phyloP scores from a whole-genome alignment of 2,888 invertebrate species.

The Pandemis cinnamomeana region DNA sequence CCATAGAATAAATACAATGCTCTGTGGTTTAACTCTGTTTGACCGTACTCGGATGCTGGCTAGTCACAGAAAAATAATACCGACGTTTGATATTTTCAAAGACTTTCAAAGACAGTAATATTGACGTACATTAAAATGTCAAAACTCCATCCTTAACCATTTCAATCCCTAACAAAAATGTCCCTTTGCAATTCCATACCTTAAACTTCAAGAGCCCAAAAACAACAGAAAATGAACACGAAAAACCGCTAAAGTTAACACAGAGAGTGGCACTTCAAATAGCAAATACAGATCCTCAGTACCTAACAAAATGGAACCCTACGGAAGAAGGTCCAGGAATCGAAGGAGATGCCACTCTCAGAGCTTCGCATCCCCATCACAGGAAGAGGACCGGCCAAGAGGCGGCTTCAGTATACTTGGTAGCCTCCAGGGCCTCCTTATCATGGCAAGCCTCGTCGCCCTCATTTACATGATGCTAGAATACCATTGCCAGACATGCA shows the following conservation, averaged over 20 bases:
- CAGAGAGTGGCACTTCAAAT: slow-evolving; percentile 34
- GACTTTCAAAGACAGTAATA: background rate
- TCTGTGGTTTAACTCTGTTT: too few species aligned
- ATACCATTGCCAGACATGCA: slow-evolving; percentile 63
- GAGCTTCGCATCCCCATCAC: slow-evolving; percentile 23
- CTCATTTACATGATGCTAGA: slow-evolving; percentile 67
- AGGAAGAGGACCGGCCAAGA: slow-evolving; percentile 47
- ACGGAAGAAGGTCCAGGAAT: slow-evolving; percentile 56
- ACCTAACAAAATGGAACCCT: slow-evolving; percentile 58
- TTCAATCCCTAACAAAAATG: background rate
- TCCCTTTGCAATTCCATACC: background rate
- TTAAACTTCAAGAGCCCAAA: background rate
- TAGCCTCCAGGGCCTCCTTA: slow-evolving; percentile 52
- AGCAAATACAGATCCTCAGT: slow-evolving; percentile 19
- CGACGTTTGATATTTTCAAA: background rate
- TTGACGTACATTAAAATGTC: background rate
- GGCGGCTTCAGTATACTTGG: slow-evolving; percentile 52
- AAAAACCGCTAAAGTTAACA: background rate
- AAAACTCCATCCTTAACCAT: background rate
- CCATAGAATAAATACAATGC: too few species aligned
- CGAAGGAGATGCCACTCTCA: slow-evolving; percentile 54
- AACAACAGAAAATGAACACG: background rate
- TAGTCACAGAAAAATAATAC: background rate
- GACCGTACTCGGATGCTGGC: background rate
- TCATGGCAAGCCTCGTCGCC: slow-evolving; percentile 60